Evolutionary conservation across 2,888 invertebrate genomes (phyloP).

Genomic region (Apodemia mormo): DNA sequence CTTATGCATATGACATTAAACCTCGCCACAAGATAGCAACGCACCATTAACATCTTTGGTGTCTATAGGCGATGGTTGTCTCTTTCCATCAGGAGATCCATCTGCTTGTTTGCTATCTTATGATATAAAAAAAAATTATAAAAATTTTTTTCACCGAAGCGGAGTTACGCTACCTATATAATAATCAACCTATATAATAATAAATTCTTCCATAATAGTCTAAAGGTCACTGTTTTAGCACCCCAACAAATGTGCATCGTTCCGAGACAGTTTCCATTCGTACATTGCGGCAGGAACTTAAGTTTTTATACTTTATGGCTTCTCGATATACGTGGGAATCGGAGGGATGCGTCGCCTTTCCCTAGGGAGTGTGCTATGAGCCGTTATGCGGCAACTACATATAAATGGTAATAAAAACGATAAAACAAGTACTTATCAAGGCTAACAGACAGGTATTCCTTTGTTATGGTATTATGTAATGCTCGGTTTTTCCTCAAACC

Average conservation of each 20-base stretch:
- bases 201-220: background rate
- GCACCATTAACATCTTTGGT: no score
- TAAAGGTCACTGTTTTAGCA: background rate
- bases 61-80: no score
- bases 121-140: no score
- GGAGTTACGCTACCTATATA: background rate
- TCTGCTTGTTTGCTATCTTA: no score
- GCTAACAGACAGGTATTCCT: no score
- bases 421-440: background rate
- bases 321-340: constrained; percentile 55
- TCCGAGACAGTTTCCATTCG: constrained; percentile 42
- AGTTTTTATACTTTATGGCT: constrained; percentile 57
- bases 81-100: no score
- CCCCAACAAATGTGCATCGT: constrained; percentile 36
- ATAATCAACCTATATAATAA: background rate
- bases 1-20: no score
- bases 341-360: constrained; percentile 54
- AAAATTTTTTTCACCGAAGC: background rate
- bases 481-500: no score
- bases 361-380: constrained; percentile 36
- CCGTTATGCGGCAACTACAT: background rate
- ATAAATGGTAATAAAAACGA: background rate
- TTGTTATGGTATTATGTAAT: no score
- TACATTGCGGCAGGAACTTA: constrained; percentile 33
- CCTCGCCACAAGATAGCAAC: no score